Evolutionary conservation across 1,140 invertebrate genomes (phyloP).

Genomic region (Neodiprion virginianus): DNA sequence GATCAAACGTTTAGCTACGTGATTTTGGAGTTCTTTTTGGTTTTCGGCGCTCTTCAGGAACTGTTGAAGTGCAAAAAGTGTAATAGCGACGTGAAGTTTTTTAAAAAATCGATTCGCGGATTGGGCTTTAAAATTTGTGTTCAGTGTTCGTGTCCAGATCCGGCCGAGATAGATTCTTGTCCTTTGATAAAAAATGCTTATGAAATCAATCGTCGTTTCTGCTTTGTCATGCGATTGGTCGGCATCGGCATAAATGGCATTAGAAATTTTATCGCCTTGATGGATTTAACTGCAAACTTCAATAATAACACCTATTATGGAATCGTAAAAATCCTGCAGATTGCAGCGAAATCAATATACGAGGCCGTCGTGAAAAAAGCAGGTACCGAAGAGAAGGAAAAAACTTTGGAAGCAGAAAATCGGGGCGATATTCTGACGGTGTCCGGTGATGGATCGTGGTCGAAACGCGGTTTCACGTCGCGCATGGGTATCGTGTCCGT

Average conservation of each 20-base stretch:
- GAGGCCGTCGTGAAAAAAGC: too few relatives aligned
- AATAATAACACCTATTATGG: too few relatives aligned
- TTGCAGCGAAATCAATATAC: too few relatives aligned
- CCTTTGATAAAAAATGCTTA: slow-evolving; percentile 21
- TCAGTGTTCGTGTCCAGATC: slow-evolving; percentile 21
- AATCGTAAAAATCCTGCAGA: too few relatives aligned
- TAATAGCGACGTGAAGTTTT: slow-evolving; percentile 25
- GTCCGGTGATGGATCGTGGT: too few relatives aligned
- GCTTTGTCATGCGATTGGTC: slow-evolving; percentile 29
- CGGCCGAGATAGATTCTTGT: slow-evolving; percentile 17
- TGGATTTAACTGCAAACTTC: too few relatives aligned
- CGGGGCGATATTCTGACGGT: too few relatives aligned
- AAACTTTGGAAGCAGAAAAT: too few relatives aligned
- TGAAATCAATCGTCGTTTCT: slow-evolving; percentile 31
- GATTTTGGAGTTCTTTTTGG: slow-evolving; percentile 18
- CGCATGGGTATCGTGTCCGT: too few relatives aligned
- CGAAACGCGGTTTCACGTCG: too few relatives aligned
- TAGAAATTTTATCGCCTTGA: slow-evolving; percentile 25
- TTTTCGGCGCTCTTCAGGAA: slow-evolving; percentile 20
- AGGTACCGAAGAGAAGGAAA: too few relatives aligned
- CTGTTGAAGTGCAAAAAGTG: slow-evolving; percentile 27
- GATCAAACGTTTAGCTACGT: slow-evolving; percentile 17
- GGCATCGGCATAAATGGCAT: slow-evolving; percentile 25
- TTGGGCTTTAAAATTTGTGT: slow-evolving; percentile 28
- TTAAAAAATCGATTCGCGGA: slow-evolving; percentile 11